These are phyloP conservation scores for Nannoperca obscura DNA, from an alignment of 2,797 vertebrate species.

Conservation along the genomic window DNA sequence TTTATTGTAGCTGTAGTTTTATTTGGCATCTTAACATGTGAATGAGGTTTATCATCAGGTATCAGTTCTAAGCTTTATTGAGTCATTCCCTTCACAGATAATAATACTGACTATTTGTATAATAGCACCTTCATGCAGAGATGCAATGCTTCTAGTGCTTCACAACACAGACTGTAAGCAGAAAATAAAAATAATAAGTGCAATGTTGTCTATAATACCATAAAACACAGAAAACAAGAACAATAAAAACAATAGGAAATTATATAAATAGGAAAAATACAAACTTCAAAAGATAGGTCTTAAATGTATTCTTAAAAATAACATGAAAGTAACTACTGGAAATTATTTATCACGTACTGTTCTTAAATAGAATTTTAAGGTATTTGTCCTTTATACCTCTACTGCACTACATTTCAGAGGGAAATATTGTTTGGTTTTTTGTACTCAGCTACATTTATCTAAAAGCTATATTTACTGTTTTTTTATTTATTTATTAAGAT, in stretches of 20 bases:
- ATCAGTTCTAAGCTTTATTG: not conserved
- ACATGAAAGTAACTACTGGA: not conserved
- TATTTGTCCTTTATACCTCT: not conserved
- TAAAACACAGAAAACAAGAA: not conserved
- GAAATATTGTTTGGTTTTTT: no score
- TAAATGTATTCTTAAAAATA: not conserved
- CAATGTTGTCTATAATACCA: not conserved
- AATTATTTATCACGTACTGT: not conserved
- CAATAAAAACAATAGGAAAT: not conserved
- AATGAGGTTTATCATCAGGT: not conserved
- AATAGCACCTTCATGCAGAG: not conserved
- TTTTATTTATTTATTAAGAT: no score
- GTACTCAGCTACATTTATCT: no score
- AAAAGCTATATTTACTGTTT: no score
- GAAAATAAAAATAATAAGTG: not conserved
- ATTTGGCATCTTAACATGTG: not conserved
- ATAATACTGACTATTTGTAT: not conserved
- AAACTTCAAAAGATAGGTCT: not conserved
- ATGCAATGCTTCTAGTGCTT: not conserved
- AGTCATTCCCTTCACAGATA: not conserved
- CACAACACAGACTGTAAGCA: not conserved
- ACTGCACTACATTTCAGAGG: no score
- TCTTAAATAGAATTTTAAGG: not conserved
- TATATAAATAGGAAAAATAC: not conserved
- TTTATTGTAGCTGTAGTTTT: conserved; percentile 19